phyloP scores from a whole-genome alignment of 2,113 vertebrate species.

The Vidua chalybeata region DNA sequence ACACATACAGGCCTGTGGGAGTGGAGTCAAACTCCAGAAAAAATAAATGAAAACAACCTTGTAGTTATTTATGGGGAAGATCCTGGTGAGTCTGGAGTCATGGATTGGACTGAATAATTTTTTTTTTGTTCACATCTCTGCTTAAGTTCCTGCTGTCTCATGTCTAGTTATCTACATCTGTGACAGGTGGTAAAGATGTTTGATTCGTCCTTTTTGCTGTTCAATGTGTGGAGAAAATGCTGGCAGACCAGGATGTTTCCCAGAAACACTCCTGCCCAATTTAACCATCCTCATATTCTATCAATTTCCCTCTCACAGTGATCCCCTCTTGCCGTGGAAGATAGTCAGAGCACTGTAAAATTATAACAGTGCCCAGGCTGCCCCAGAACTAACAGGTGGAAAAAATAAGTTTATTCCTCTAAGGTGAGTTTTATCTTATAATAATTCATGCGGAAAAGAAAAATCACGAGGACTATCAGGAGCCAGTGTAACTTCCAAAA shows the following conservation, averaged over 20 bases:
- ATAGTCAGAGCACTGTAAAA: background rate
- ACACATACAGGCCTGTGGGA: background rate
- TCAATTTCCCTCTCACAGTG: background rate
- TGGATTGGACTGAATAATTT: background rate
- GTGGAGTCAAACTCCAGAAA: background rate
- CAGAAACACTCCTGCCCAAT: background rate
- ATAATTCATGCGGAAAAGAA: background rate
- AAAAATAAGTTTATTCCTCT: background rate
- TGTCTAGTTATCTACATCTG: background rate
- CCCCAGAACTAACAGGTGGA: background rate
- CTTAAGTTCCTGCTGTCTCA: background rate
- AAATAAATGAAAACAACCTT: background rate
- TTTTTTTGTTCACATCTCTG: background rate
- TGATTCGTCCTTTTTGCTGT: background rate
- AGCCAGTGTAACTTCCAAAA: background rate
- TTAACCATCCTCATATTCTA: background rate
- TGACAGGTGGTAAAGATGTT: background rate
- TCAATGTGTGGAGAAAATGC: background rate
- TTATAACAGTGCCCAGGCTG: background rate
- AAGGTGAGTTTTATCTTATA: background rate
- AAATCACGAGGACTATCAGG: background rate
- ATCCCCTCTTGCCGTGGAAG: background rate
- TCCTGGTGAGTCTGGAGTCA: background rate
- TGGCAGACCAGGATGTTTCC: background rate
- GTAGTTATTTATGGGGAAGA: background rate